Percentiles rank a stretch among this genome's conserved stretches.
Evolutionary conservation across 2,888 invertebrate species (phyloP).

Genomic region (Scelioninae gen. 1): DNA sequence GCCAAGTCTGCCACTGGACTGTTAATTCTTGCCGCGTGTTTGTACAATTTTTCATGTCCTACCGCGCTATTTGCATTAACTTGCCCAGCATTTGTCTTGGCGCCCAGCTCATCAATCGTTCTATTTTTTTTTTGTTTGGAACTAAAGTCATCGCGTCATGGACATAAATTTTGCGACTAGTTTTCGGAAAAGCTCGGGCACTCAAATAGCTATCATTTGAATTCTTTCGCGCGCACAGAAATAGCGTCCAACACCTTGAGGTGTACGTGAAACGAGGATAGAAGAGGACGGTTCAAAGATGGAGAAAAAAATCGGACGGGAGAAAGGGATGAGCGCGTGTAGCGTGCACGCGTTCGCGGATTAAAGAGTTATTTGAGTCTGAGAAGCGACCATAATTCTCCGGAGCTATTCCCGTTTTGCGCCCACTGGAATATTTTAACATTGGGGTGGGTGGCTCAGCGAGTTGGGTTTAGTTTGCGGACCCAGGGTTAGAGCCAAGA

Average conservation of each 20-base stretch:
- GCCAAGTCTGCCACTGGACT: slow-evolving; percentile 32
- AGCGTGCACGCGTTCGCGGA: slow-evolving; percentile 82
- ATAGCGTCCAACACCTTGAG: slow-evolving; percentile 45
- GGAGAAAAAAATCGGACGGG: slow-evolving; percentile 7
- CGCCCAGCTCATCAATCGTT: slow-evolving; percentile 49
- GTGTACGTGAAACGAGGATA: not conserved
- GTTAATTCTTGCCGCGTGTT: slow-evolving; percentile 69
- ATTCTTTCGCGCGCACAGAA: slow-evolving; percentile 43
- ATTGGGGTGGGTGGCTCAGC: slow-evolving; percentile 81
- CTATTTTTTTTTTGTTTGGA: slow-evolving; percentile 59
- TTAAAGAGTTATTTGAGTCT: slow-evolving; percentile 85
- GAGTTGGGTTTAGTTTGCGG: slow-evolving; percentile 71
- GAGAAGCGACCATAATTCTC: slow-evolving; percentile 84
- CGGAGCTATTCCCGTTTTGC: slow-evolving; percentile 83
- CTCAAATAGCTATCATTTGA: slow-evolving; percentile 19
- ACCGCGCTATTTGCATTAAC: slow-evolving; percentile 48
- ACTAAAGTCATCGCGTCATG: slow-evolving; percentile 20
- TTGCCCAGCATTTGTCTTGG: slow-evolving; percentile 49
- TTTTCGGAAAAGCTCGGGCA: slow-evolving; percentile 37
- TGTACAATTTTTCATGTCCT: slow-evolving; percentile 62
- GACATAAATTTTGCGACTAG: slow-evolving; percentile 32
- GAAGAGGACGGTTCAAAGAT: slow-evolving; percentile 14
- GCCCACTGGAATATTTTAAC: slow-evolving; percentile 83
- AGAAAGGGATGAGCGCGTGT: slow-evolving; percentile 73
- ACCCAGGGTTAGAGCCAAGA: slow-evolving; percentile 58